Percentiles rank a stretch among this genome's conserved stretches.
Evolutionary conservation across 2,888 invertebrate species (phyloP).

Genomic region (Sympetrum striolatum): DNA sequence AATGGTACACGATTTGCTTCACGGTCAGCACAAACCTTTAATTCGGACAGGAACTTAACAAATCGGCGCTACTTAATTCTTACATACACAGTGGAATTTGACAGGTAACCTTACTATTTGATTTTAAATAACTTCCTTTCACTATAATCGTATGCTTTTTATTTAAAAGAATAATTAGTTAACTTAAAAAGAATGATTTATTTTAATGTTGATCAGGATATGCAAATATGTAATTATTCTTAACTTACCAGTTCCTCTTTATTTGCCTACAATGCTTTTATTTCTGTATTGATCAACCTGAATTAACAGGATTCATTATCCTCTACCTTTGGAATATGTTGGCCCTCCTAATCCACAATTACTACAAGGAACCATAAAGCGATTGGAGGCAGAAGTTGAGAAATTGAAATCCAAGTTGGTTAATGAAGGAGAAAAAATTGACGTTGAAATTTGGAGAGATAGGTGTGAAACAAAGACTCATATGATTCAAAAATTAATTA

Average conservation of each 20-base stretch:
- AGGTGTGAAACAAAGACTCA: constrained; percentile 11
- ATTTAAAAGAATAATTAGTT: too few species aligned
- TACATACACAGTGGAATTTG: constrained; percentile 65
- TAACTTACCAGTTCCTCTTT: neutral
- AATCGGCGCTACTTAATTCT: constrained; percentile 64
- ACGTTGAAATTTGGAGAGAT: constrained; percentile 45
- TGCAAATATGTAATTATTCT: too few species aligned
- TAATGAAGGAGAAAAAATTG: constrained; percentile 49
- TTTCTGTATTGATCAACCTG: constrained; percentile 17
- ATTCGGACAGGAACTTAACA: constrained; percentile 52
- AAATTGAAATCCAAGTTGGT: constrained; percentile 53
- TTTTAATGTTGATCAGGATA: too few species aligned
- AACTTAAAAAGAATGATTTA: too few species aligned
- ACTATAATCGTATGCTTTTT: neutral
- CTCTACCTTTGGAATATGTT: constrained; percentile 64
- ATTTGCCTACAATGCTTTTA: neutral
- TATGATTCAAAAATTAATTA: neutral
- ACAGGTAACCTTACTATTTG: constrained; percentile 56
- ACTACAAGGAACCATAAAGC: constrained; percentile 62
- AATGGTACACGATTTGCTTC: constrained; percentile 45
- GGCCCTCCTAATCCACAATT: constrained; percentile 63
- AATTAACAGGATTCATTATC: constrained; percentile 62
- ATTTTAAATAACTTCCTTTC: neutral
- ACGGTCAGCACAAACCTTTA: constrained; percentile 47
- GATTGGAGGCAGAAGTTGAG: constrained; percentile 60